Evolutionary conservation across 2,888 invertebrate species (phyloP).

Genomic region (Drosophila mimica): DNA sequence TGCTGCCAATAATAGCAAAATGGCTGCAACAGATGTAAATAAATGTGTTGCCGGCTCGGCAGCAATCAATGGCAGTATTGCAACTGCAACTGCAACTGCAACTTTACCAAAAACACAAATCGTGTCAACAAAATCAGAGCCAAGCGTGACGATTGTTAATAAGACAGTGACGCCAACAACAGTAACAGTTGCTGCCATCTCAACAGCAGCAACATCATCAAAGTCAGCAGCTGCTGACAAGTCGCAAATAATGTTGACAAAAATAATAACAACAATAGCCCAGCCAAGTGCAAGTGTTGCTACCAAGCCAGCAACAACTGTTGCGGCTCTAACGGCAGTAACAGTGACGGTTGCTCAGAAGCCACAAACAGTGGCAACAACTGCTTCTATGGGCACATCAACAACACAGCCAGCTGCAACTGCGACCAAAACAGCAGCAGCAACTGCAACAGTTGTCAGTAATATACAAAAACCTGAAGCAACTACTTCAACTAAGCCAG

Average conservation of each 20-base stretch:
- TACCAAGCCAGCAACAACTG: constrained; percentile 17
- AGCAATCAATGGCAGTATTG: constrained; percentile 36
- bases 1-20: constrained; percentile 17
- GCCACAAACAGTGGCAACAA: constrained; percentile 7
- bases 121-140: constrained; percentile 29
- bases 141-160: constrained; percentile 35
- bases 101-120: constrained; percentile 32
- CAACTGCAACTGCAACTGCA: constrained; percentile 26
- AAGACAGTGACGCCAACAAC: constrained; percentile 27
- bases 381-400: constrained; percentile 9
- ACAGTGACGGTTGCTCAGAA: constrained; percentile 16
- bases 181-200: constrained; percentile 28
- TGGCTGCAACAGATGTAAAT: constrained; percentile 17
- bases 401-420: constrained; percentile 7
- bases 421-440: background rate
- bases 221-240: constrained; percentile 15
- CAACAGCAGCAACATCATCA: constrained; percentile 14
- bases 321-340: constrained; percentile 27
- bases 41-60: constrained; percentile 11
- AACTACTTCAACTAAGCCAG: constrained; percentile 5
- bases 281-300: constrained; percentile 31
- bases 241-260: constrained; percentile 25
- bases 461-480: background rate
- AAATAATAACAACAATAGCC: constrained; percentile 25
- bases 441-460: background rate